Base-by-base conservation (phyloP, 2,113 vertebrate genomes). In the Azemiops feae region DNA sequence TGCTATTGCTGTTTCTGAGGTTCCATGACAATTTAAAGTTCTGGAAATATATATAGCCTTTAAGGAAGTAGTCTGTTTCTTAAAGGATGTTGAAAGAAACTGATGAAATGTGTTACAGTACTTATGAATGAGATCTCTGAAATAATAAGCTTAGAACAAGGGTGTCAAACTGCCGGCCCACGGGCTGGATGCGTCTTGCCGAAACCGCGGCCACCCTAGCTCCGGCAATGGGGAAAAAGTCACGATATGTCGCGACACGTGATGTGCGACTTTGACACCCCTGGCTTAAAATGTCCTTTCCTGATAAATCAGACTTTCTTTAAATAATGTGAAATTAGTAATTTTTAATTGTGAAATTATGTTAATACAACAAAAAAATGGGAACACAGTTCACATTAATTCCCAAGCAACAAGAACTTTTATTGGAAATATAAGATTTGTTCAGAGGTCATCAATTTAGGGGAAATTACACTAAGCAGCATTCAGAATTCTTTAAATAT, bases 241-340 rank as follows among this genome's bases (percentile, higher is more conserved):
- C 47, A 0, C 47, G 47, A 50, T 50, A 50, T 0, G 1, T 50
- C 47, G 1, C 0, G 8, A 50, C 47, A 10, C 0, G 47, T 50
- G 8, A 10, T 8, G 8, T 50, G 47, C 8, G 1, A 50, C 1
- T 50, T 50, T 50, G 47, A 50, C 47, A 50, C 47, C 47, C 47
- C 47, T 50, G 47, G 47, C 47, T 50, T 50, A 22, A 22, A 7
- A 23, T 57, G 55, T 23, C 22, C 5, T 57, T 5, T 57, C 55
- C 55, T 6, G 20, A 20, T 57, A 57, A 57, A 57, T 57, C 55
- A 57, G 55, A 57, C 55, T 22, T 23, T 1, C 55, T 57, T 57
- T 57, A 57, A 57, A 57, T 57, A 57, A 57, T 57, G 55, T 57
- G 22, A 57, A 57, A 57, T 57, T 39, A 81, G 18, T 39, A 81